Base-by-base conservation (phyloP, 2,888 invertebrate genomes). In the Hermaeophaga mercurialis region DNA sequence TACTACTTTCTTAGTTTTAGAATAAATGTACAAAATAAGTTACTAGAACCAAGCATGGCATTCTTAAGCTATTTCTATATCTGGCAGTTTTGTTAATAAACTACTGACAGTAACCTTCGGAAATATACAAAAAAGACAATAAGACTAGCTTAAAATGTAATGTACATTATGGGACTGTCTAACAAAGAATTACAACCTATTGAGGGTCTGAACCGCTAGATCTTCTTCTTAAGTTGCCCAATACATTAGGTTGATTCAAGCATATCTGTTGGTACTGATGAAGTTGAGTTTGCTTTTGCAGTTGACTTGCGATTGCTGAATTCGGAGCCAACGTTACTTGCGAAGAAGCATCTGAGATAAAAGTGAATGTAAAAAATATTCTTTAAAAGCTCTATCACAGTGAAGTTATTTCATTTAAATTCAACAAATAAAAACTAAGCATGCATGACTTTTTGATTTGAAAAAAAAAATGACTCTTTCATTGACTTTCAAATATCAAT, bases 181-280 rank as follows among this genome's bases (percentile, higher is more conserved):
- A 38, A 36, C 17, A 52, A 54, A 63, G 34, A 54, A 47, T 47
- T 64, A 66, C 14, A 62, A 69, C 69, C 72, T 75, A 75, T 64
- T 76, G 75, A 49, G 75, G 70, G 57, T 77, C 77, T 14, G 75
- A 73, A 28, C 73, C 69, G 62, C 74, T 76, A 38, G 76, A 74
- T 66, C 74, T 66, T 68, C 77, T 71, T 64, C 76, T 68, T 39
- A 74, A 68, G 65, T 75, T 76, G 15, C 70, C 72, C 28, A 73
- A 69, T 28, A 72, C 66, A 28, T 68, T 70, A 39, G 72, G 68
- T 62, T 75, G 75, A 48, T 70, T 72, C 44, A 75, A 56, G 60
- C 72, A 74, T 54, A 76, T 67, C 61, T 76, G 78, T 58, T 75
- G 75, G 55, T 68, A 73, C 62, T 75, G 75, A 56, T 76, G 76